Percentiles rank a stretch among this genome's conserved stretches.
These are phyloP conservation scores for Abscondita cerata DNA, from an alignment of 2,888 invertebrate species.

Conservation along the genomic window DNA sequence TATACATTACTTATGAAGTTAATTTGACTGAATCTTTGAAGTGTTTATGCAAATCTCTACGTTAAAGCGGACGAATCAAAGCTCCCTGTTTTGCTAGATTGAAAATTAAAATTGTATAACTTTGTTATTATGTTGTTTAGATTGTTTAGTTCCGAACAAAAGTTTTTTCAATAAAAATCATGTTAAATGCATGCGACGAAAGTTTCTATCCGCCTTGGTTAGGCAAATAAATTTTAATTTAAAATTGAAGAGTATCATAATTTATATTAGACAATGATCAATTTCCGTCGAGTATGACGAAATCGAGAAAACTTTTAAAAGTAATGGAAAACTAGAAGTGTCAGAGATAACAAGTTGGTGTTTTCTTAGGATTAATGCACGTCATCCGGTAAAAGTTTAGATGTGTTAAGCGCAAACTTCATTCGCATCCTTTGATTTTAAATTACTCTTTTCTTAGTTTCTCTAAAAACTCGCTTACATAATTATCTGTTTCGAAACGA, in stretches of 20 bases:
- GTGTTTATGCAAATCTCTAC: slow-evolving; percentile 36
- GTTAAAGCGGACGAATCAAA: slow-evolving; percentile 37
- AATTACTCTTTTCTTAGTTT: slow-evolving; percentile 31
- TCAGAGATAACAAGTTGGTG: slow-evolving; percentile 37
- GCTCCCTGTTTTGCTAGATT: slow-evolving; percentile 32
- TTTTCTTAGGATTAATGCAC: slow-evolving; percentile 36
- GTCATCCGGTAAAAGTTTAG: slow-evolving; percentile 35
- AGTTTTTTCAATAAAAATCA: slow-evolving; percentile 12
- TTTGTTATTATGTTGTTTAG: slow-evolving; percentile 27
- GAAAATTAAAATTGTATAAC: slow-evolving; percentile 43
- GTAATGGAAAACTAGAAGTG: slow-evolving; percentile 30
- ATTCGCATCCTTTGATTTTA: slow-evolving; percentile 34
- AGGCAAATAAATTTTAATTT: not conserved
- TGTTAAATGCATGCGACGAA: slow-evolving; percentile 12
- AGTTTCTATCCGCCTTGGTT: not conserved
- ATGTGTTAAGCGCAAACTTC: slow-evolving; percentile 34
- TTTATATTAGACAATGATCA: slow-evolving; percentile 25
- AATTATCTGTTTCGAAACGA: slow-evolving; percentile 24
- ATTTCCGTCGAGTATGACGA: slow-evolving; percentile 14
- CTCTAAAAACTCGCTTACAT: slow-evolving; percentile 33
- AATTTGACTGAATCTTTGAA: slow-evolving; percentile 34
- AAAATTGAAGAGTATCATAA: too few species aligned
- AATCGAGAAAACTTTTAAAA: slow-evolving; percentile 29
- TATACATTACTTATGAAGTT: slow-evolving; percentile 44
- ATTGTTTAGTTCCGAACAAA: slow-evolving; percentile 13